A percentile compares a stretch with the other conserved stretches of the same genome.
These are phyloP conservation scores for Lordiphosa collinella DNA, from an alignment of 1,140 invertebrate species.

Conservation along the genomic window DNA sequence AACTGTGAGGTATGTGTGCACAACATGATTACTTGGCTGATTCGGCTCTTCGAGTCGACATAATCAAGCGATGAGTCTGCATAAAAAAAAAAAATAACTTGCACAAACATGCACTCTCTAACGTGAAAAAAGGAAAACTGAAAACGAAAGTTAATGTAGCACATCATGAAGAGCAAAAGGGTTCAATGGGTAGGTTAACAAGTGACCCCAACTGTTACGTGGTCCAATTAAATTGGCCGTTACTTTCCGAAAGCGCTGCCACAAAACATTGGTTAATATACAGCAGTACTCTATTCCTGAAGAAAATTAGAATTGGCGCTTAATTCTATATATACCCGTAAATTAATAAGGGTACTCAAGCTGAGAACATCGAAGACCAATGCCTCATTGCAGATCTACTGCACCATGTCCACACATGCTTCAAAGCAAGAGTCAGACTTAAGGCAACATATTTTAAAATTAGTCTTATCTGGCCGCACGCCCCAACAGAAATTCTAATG, in stretches of 20 bases:
- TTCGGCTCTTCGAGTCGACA: conserved; percentile 42
- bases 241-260: neutral
- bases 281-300: too few relatives aligned
- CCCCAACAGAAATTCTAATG: too few relatives aligned
- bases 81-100: conserved; percentile 37
- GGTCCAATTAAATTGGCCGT: conserved; percentile 69
- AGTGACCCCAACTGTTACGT: conserved; percentile 38
- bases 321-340: too few relatives aligned
- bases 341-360: too few relatives aligned
- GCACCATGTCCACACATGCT: too few relatives aligned
- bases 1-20: conserved; percentile 23
- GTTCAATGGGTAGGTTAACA: conserved; percentile 37
- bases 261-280: too few relatives aligned
- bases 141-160: conserved; percentile 70
- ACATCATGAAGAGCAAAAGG: conserved; percentile 43
- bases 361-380: too few relatives aligned
- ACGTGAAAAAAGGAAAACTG: conserved; percentile 4
- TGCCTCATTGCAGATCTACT: too few relatives aligned
- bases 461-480: too few relatives aligned
- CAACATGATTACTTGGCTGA: conserved; percentile 56
- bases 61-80: conserved; percentile 70
- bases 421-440: too few relatives aligned
- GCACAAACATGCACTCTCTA: conserved; percentile 19
- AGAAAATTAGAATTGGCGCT: too few relatives aligned
- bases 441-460: too few relatives aligned